Evolutionary conservation across 2,797 vertebrate genomes (phyloP), one percentile per base, ranked within the genome.

Genomic region (Peromyscus attwateri): DNA sequence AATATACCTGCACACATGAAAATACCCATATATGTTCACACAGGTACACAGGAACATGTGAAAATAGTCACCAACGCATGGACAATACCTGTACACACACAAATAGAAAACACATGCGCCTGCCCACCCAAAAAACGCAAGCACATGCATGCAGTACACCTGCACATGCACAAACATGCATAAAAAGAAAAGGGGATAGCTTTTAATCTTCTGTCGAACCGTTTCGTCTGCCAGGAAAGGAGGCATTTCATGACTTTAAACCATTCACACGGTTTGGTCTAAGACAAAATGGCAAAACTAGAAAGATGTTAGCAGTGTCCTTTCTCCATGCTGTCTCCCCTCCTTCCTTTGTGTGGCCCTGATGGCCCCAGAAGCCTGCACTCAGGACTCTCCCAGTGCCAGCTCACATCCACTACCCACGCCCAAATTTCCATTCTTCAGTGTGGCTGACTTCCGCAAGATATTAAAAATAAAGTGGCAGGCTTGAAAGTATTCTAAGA

Each of bases 181-280:
- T 19, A 40, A 40, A 73, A 40, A 25, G 66, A 71, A 55, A 87
- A 19, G 3, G 68, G 25, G 49, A 29, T 87, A 37, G 21, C 49
- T 71, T 21, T 88, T 37, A 73, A 40, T 37, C 27, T 73, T 82
- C 23, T 82, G 9, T 71, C 16, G 40, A 73, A 31, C n/a, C 40
- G n/a, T 71, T 43, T 73, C 19, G n/a, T n/a, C 68, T 57, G 14
- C 52, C 70, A 75, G 37, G n/a, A 19, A 57, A 85, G 46, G 34
- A 27, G 23, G 4, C 34, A 62, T 70, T 84, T 62, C 87, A 46
- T 64, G 27, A 31, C n/a, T 37, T 94, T 60, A 82, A 68, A 29
- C 6, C 34, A 64, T 87, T 96, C 70, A 93, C 40, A 77, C 64
- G 82, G 34, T 82, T 96, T 40, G 14, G 6, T 73, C 49, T 91